Conservation (phyloP, 2,797 vertebrate genomes). For the Lacerta viridis region DNA sequence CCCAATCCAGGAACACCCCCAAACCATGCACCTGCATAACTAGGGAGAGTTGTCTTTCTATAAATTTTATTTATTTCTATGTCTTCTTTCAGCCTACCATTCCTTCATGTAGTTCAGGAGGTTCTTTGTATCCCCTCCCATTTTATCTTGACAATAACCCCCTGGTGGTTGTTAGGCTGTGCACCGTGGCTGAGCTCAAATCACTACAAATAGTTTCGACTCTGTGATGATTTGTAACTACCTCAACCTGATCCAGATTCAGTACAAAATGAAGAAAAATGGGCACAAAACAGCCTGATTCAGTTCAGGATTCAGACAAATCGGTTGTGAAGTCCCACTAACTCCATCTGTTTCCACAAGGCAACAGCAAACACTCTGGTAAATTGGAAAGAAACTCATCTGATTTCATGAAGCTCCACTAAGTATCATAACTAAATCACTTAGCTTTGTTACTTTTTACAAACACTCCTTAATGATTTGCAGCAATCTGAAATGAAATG, state of each 20-base stretch:
- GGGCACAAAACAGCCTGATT: too few species aligned
- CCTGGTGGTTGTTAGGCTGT: neutral
- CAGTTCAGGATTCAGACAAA: too few species aligned
- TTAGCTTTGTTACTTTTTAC: neutral
- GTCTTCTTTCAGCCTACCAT: neutral
- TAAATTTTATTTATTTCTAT: neutral
- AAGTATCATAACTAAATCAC: slow-evolving; percentile 2
- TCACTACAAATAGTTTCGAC: too few species aligned
- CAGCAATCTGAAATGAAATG: slow-evolving; percentile 14
- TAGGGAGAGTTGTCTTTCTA: too few species aligned
- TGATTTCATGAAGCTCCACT: slow-evolving; percentile 6
- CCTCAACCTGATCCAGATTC: too few species aligned
- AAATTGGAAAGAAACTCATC: neutral
- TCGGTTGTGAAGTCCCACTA: too few species aligned
- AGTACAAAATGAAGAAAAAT: too few species aligned
- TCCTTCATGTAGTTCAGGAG: neutral
- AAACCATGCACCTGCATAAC: too few species aligned
- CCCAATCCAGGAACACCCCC: too few species aligned
- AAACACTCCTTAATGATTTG: slow-evolving; percentile 19
- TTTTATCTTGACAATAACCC: neutral
- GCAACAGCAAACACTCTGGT: neutral
- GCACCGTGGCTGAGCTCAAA: neutral
- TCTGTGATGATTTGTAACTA: too few species aligned
- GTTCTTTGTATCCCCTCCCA: neutral
- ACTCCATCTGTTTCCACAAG: neutral